These are phyloP conservation scores for Balearica regulorum DNA, from an alignment of 2,797 vertebrate genomes.

Conservation along the genomic window DNA sequence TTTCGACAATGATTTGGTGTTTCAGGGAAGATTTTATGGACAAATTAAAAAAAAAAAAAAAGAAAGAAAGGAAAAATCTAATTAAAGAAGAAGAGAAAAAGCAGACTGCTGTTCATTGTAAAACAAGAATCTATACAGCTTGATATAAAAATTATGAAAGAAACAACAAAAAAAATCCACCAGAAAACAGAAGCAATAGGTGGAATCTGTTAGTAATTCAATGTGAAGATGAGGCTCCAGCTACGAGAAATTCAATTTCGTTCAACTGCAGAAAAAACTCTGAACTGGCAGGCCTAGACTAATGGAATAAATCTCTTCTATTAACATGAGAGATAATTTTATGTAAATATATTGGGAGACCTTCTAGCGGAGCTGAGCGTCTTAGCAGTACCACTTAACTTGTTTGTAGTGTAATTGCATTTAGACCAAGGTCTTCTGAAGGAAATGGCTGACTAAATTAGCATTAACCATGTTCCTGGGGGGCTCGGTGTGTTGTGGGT, in stretches of 20 bases:
- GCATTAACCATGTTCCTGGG: constrained; percentile 84
- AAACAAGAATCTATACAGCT: not conserved
- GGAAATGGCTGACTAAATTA: constrained; percentile 89
- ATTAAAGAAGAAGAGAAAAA: constrained; percentile 16
- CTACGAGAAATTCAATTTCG: constrained; percentile 55
- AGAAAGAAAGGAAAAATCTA: not conserved
- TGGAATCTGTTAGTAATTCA: constrained; percentile 56
- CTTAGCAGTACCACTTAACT: constrained; percentile 73
- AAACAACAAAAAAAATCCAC: not conserved
- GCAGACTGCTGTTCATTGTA: not conserved
- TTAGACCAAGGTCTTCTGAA: constrained; percentile 90
- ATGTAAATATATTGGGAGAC: constrained; percentile 69
- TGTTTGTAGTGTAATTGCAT: constrained; percentile 83
- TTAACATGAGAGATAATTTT: constrained; percentile 72
- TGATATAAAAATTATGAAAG: not conserved
- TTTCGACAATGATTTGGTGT: not conserved
- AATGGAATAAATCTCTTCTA: constrained; percentile 64
- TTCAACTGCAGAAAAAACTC: constrained; percentile 55
- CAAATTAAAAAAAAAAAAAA: not conserved
- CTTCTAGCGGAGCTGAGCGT: constrained; percentile 54
- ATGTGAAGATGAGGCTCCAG: constrained; percentile 26
- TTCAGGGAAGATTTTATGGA: constrained; percentile 5
- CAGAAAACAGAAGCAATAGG: not conserved
- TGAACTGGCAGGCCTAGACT: constrained; percentile 42
- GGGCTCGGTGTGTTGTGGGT: constrained; percentile 74